Evolutionary conservation across 2,888 invertebrate genomes (phyloP), one percentile per base, ranked within the genome.

Genomic region (Buathra laborator): DNA sequence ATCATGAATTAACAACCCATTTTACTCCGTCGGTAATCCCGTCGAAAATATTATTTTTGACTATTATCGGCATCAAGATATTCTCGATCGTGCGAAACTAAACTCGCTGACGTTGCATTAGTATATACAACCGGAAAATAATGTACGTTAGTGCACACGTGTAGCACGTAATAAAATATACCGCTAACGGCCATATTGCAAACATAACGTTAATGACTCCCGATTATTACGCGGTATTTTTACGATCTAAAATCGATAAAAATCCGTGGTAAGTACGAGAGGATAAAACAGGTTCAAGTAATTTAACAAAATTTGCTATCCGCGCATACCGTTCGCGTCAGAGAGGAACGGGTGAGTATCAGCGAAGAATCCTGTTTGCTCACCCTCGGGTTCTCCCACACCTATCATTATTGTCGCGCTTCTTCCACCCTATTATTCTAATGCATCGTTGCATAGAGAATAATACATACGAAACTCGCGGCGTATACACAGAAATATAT

Each of bases 401-500:
- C 46, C 70, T 44, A 62, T 59, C 67, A 59, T 77, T 56, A 67
- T 67, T 53, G 56, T 43, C 44, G 29, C 37, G 37, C 37, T 37
- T 71, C 24, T 14, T 59, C 43, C 19, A 48, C 66, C 59, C 68
- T 59, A 68, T 78, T 78, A 78, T 78, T 68, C 68, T 19, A 59
- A 78, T 68, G 68, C 77, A 14, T 59, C 24, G 29, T 16, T 24
- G 16, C 24, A 44, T 29, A 46, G n/a, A 32, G 44, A 4, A 24
- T 19, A 16, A n/a, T 46, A 14, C 46, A 46, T 14, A 24, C 24
- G 46, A 19, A 7, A 16, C 10, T 24, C 29, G 24, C 62, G 24
- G 24, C n/a, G n/a, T n/a, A 24, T n/a, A 48, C 29, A 29, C 10
- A 24, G 74, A 48, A 1, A 37, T 37, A 37, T 37, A 37, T 74